Evolutionary conservation across 2,888 invertebrate species (phyloP), one percentile per base, ranked within the genome.

Genomic region (Ryuthela nishihirai): DNA sequence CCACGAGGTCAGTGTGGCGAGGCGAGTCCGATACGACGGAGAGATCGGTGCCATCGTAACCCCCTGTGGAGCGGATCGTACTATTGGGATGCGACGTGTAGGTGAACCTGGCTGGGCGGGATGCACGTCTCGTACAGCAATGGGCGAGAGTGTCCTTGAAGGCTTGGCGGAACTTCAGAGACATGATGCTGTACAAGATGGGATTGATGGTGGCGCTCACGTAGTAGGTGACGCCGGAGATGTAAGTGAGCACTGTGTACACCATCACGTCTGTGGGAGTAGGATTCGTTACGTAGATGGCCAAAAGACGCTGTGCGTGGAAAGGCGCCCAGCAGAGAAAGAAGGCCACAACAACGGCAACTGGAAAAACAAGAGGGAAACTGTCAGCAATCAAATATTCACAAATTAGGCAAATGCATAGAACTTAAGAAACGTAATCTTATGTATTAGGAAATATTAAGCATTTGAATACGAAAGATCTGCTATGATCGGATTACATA

Each of bases 261-360:
- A 90, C 78, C 43, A 48, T 60, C 32, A 64, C 58, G 15, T 45
- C 46, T 26, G 43, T 58, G 32, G 56, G 55, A 21, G 50, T 64
- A 54, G 34, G 70, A 4, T 45, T 24, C 4, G 36, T 48, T 2
- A 62, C 35, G 26, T 53, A 60, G 10, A 52, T 53, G 0, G 89
- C 88, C 72, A 91, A 80, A 34, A 94, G 79, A 47, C 94, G 78
- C 74, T 94, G 94, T 7, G 89, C 86, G 76, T 94, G 93, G 75
- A 93, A 94, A 1, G 95, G 94, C 1, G 93, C 90, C 69, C 90
- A 87, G 55, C 93, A 93, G 2, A 94, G 86, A 53, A 89, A 90
- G 75, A 91, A 91, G 82, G 92, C 90, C 20, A 77, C 75, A 25
- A 77, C 78, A 17, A 78, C 78, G 21, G 77, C 77, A 62, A 77